phyloP scores from a whole-genome alignment of 1,140 invertebrate genomes.

The Leptinotarsa undecemlineata region DNA sequence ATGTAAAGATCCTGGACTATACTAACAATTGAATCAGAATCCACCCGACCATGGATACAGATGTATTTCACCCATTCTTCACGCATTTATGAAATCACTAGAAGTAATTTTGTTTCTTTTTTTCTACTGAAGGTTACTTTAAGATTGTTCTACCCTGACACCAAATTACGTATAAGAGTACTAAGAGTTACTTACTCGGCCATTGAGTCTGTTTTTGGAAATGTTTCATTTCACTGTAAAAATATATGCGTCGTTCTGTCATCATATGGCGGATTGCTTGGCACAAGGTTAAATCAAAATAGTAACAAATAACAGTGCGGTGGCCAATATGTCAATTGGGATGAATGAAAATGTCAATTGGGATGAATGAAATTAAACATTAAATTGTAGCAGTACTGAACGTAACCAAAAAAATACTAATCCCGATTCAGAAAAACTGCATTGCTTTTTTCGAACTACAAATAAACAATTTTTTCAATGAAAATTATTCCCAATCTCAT shows the following conservation, averaged over 20 bases:
- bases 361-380: not conserved
- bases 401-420: not conserved
- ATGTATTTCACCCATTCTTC: not conserved
- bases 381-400: not conserved
- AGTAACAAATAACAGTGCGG: conserved; percentile 24
- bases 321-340: not conserved
- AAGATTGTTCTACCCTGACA: conserved; percentile 55
- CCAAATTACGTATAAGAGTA: conserved; percentile 58
- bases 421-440: not conserved
- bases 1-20: too few species aligned
- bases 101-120: not conserved
- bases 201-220: conserved; percentile 38
- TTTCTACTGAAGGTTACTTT: conserved; percentile 26
- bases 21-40: too few species aligned
- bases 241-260: conserved; percentile 28
- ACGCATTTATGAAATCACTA: not conserved
- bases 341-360: conserved; percentile 2
- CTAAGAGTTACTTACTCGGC: conserved; percentile 54
- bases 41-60: not conserved
- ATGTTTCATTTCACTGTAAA: conserved; percentile 33
- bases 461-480: too few species aligned
- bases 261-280: conserved; percentile 41
- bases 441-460: not conserved
- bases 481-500: not conserved
- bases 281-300: conserved; percentile 37